These are phyloP conservation scores for Mormyrus iriodes DNA, from an alignment of 2,113 vertebrate species.

Conservation along the genomic window DNA sequence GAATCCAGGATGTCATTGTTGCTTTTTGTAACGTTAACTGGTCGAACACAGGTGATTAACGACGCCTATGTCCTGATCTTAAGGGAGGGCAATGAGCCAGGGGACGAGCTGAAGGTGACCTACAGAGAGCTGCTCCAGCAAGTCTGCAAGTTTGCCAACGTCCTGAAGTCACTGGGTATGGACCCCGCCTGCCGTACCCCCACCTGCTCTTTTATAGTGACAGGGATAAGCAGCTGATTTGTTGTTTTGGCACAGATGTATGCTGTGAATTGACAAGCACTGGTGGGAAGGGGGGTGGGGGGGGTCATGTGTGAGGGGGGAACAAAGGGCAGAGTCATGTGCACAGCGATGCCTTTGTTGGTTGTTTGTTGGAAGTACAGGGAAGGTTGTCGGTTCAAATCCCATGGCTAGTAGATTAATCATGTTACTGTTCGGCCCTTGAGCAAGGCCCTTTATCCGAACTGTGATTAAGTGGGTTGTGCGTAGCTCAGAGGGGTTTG, in stretches of 20 bases:
- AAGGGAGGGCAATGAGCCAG: slow-evolving; percentile 95
- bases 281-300: neutral
- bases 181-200: neutral
- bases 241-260: neutral
- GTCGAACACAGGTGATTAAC: neutral
- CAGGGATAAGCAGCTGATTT: neutral
- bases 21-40: neutral
- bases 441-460: neutral
- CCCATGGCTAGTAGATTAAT: neutral
- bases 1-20: neutral
- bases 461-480: neutral
- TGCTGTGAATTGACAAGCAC: neutral
- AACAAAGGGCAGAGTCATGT: neutral
- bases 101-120: slow-evolving; percentile 72
- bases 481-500: neutral
- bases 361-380: neutral
- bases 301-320: neutral
- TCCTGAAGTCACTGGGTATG: slow-evolving; percentile 76
- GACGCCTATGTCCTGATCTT: neutral
- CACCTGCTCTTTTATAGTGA: neutral
- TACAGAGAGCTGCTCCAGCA: slow-evolving; percentile 79
- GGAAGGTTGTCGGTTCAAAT: neutral
- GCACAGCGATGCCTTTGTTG: neutral
- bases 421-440: neutral
- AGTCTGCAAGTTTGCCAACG: slow-evolving; percentile 89